Base-by-base conservation (phyloP, 2,888 invertebrate genomes). In the Hemicrepidius hirtus region DNA sequence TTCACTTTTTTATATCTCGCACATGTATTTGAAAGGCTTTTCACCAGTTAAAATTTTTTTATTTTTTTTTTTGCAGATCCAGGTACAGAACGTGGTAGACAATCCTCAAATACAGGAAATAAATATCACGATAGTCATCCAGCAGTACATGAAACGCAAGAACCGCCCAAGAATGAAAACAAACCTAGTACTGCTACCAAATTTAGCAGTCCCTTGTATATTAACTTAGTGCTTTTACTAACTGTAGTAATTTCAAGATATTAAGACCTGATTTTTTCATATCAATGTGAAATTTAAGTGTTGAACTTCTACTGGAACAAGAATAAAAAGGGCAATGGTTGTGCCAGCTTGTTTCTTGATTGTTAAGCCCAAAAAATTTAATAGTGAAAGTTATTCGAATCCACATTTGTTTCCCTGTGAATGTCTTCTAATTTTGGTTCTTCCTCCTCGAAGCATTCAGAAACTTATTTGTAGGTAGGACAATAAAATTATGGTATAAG, bases 401-500 rank as follows among this genome's bases (percentile, higher is more conserved):
- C 24, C 41, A 18, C 18, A 20, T 40, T 16, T 20, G n/a, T 41
- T 10, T 57, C 5, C n/a, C n/a, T 37, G 16, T 16, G 60, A 60
- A 60, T 60, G 60, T 60, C 44, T 44, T n/a, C n/a, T 60, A 10
- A 28, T 40, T 50, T 64, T 32, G 10, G 62, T 46, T 62, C 37
- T 46, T 28, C 18, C 44, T 44, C 62, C n/a, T 35, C 24, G 13
- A 66, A 59, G 49, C 59, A 50, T 70, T 65, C 46, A 67, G 46
- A 44, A 69, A 70, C 59, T 71, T 68, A 68, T 59, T 72, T 68
- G 49, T 72, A 72, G 72, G 46, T 72, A 72, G 68, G 72, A 72
- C 72, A 72, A 72, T 72, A 72, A 71, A 64, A 71, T 63, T 71
- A 71, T 71, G 50, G 62, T 40, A 66, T 71, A 71, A 72, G 63